Evolutionary conservation across 1,140 invertebrate genomes (phyloP), one percentile per base, ranked within the genome.

Genomic region (Maconellicoccus hirsutus): DNA sequence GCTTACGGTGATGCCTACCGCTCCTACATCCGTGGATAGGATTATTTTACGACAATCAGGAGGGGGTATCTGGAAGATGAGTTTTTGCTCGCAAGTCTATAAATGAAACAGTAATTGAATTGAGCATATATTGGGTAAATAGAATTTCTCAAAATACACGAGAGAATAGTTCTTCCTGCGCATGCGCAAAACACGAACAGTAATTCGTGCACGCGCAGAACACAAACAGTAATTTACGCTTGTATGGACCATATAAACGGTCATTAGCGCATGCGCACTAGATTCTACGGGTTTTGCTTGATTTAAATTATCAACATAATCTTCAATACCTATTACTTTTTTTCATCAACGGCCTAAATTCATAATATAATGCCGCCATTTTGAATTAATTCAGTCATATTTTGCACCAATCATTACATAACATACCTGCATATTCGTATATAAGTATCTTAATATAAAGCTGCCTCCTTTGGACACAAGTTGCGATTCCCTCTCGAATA

Each of bases 371-470:
- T 42, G n/a, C 39, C 8, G 39, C 8, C 39, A 42, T 10, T 42
- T 42, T n/a, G n/a, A 10, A 8, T 42, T 42, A 10, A 42, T 10
- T 10, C n/a, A 42, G 8, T 10, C 8, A 42, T 10, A 42, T 10
- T 10, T 42, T 42, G n/a, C n/a, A 8, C 39, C 39, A 42, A 42
- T 42, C n/a, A n/a, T n/a, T n/a, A n/a, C n/a, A n/a, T 19, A 25
- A 8, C 10, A 25, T 66, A 66, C 61, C 61, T 66, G 61, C 61
- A 66, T 66, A 26, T 66, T 66, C 21, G 61, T 14, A 16, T 66
- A 66, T 66, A 66, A 26, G 25, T 66, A 66, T 25, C 61, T 12
- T 66, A 66, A 26, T 66, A 66, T 66, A 16, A 66, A 66, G 16
- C 61, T 66, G 8, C 61, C 61, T 23, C 61, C 61, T 12, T 10